phyloP scores from a whole-genome alignment of 2,797 vertebrate genomes.

The Coccyzus lansbergi region DNA sequence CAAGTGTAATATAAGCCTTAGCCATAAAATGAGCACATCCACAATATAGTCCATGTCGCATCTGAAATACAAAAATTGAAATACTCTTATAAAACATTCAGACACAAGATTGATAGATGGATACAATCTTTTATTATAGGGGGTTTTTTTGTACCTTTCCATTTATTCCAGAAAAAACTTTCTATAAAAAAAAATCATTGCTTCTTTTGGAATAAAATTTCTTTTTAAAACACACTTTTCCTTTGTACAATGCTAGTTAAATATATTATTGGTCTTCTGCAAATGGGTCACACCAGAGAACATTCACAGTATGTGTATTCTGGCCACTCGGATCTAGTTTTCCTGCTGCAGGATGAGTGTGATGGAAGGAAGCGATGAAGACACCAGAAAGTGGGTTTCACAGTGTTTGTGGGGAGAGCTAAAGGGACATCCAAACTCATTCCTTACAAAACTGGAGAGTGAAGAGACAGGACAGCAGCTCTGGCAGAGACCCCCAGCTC shows the following conservation, averaged over 20 bases:
- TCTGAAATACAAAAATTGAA: background rate
- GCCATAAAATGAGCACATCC: background rate
- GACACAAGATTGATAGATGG: background rate
- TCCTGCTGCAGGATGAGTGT: background rate
- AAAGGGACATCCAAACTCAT: background rate
- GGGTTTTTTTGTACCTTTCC: background rate
- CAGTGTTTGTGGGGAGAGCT: background rate
- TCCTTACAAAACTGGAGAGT: fast-evolving
- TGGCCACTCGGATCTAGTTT: background rate
- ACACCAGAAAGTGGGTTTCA: background rate
- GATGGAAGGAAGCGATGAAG: background rate
- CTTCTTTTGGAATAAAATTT: conserved; percentile 46
- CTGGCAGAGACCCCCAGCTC: background rate
- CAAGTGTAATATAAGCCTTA: background rate
- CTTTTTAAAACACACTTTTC: background rate
- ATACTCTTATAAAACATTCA: conserved; percentile 19
- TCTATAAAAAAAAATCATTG: conserved; percentile 11
- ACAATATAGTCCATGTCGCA: background rate
- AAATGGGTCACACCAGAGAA: conserved; percentile 28
- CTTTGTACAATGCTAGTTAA: conserved; percentile 58
- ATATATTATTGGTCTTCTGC: conserved; percentile 65
- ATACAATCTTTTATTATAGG: conserved; percentile 31
- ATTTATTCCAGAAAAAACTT: conserved; percentile 54
- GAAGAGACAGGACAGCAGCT: background rate
- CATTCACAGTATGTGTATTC: conserved; percentile 54